Evolutionary conservation across 2,113 vertebrate genomes (phyloP).

Genomic region (Mastomys natalensis): DNA sequence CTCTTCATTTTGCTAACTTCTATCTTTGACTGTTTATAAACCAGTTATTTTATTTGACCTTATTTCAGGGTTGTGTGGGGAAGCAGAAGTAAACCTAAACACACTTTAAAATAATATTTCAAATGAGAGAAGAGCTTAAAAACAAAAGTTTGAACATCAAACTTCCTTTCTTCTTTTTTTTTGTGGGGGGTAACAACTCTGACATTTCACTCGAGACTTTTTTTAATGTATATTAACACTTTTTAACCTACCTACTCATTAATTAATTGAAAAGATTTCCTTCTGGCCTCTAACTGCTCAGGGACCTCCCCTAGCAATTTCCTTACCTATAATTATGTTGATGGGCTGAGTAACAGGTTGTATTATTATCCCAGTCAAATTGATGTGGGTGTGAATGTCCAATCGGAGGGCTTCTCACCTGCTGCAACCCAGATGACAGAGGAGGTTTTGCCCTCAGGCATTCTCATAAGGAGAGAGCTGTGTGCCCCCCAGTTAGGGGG

Average conservation of each 20-base stretch:
- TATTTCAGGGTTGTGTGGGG: neutral
- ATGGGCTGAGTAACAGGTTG: conserved; percentile 59
- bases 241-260: conserved; percentile 60
- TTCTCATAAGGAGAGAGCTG: neutral
- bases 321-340: conserved; percentile 74
- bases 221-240: conserved; percentile 1
- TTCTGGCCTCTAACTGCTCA: conserved; percentile 63
- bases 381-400: conserved; percentile 54
- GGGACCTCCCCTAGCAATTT: conserved; percentile 78
- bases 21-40: conserved; percentile 58
- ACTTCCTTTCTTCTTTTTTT: conserved; percentile 16
- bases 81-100: neutral
- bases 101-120: conserved; percentile 40
- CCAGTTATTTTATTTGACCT: conserved; percentile 54
- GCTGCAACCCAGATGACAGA: neutral
- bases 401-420: neutral
- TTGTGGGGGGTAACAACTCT: conserved; percentile 12
- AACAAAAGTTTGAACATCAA: conserved; percentile 3
- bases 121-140: conserved; percentile 41
- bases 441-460: neutral
- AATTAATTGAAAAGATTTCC: conserved; percentile 80
- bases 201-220: conserved; percentile 13
- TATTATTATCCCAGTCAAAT: conserved; percentile 65
- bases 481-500: neutral
- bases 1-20: conserved; percentile 66